Percentiles rank a stretch among this genome's conserved stretches.
phyloP scores from a whole-genome alignment of 2,888 invertebrate species.

The Amiota minor region DNA sequence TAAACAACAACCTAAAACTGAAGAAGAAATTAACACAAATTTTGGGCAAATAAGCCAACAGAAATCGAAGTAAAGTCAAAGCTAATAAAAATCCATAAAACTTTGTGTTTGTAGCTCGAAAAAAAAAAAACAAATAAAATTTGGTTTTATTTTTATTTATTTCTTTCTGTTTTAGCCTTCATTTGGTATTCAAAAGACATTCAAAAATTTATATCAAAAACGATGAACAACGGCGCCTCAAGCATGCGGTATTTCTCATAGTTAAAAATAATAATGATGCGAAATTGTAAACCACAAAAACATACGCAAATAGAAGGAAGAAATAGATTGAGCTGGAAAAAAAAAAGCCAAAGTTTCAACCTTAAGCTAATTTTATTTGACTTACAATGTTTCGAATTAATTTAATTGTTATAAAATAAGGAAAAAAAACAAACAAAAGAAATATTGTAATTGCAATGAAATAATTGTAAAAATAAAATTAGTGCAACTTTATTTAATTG shows the following conservation, averaged over 20 bases:
- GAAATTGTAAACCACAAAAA: neutral
- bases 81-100: constrained; percentile 33
- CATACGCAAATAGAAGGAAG: neutral
- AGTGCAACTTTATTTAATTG: neutral
- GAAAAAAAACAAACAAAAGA: constrained; percentile 3
- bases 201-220: neutral
- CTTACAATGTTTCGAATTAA: neutral
- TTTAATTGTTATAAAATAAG: constrained; percentile 14
- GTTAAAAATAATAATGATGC: constrained; percentile 18
- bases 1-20: too few species aligned
- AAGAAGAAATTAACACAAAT: too few species aligned
- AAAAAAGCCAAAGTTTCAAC: neutral
- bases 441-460: constrained; percentile 6
- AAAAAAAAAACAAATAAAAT: too few species aligned
- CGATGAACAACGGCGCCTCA: constrained; percentile 1
- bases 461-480: neutral
- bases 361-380: neutral
- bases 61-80: neutral
- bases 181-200: constrained; percentile 17
- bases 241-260: constrained; percentile 16
- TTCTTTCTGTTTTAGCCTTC: neutral
- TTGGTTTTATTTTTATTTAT: too few species aligned
- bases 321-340: neutral
- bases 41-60: neutral
- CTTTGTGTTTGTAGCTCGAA: too few species aligned